phyloP scores from a whole-genome alignment of 2,888 invertebrate genomes.

The Nephrocerus scutellatus region DNA sequence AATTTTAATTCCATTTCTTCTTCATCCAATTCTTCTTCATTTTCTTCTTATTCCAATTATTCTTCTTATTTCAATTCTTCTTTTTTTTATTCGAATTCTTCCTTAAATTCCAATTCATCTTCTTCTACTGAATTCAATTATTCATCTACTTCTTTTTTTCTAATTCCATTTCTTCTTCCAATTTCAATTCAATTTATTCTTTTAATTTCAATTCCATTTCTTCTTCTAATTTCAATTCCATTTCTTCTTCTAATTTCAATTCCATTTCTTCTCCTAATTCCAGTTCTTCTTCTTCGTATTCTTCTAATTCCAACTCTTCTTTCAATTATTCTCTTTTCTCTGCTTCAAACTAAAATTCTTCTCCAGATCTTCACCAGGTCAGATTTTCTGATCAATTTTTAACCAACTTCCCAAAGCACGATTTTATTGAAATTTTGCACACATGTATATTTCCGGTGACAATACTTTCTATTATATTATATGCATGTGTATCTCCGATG shows the following conservation, averaged over 20 bases:
- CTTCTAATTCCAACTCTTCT: neutral
- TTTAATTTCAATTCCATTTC: neutral
- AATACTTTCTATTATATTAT: no score
- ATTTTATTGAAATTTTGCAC: no score
- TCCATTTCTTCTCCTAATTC: neutral
- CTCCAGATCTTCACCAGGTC: no score
- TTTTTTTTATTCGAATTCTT: neutral
- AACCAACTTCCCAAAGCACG: no score
- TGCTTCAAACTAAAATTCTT: no score
- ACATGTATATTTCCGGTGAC: no score
- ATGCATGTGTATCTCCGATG: no score
- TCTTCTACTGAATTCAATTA: no score
- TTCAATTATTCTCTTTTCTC: neutral
- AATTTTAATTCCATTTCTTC: no score
- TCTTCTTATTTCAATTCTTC: no score
- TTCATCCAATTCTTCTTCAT: no score
- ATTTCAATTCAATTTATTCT: neutral
- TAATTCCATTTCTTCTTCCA: neutral
- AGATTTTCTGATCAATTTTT: no score
- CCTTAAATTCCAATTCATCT: neutral
- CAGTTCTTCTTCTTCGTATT: neutral
- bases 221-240: neutral
- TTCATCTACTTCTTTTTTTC: neutral
- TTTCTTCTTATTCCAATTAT: neutral
- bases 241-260: neutral